phyloP scores from a whole-genome alignment of 2,797 vertebrate species.

The Protonibea diacanthus region DNA sequence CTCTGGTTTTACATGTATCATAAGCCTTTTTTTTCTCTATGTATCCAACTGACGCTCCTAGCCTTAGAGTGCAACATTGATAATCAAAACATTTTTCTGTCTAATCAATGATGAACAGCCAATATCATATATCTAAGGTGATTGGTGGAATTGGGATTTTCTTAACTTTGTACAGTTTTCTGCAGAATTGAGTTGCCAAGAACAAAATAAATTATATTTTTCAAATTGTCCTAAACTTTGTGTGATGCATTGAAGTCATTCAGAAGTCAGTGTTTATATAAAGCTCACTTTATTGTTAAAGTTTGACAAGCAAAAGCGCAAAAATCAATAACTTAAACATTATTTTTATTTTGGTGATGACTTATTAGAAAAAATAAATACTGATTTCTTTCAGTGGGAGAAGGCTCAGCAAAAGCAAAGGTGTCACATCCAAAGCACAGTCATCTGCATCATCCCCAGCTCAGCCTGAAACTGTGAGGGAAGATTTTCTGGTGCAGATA shows the following conservation, averaged over 20 bases:
- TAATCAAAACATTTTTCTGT: constrained; percentile 58
- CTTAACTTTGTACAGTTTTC: constrained; percentile 82
- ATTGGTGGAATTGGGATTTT: constrained; percentile 75
- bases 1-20: constrained; percentile 78
- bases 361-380: constrained; percentile 56
- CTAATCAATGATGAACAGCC: constrained; percentile 33
- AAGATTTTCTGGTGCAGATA: constrained; percentile 94
- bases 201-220: constrained; percentile 87
- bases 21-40: constrained; percentile 75
- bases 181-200: constrained; percentile 63
- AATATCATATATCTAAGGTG: constrained; percentile 64
- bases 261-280: constrained; percentile 3
- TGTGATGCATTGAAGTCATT: constrained; percentile 24
- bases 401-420: background rate
- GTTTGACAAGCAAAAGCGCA: constrained; percentile 16
- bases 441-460: constrained; percentile 75
- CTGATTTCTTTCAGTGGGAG: background rate
- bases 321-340: constrained; percentile 41
- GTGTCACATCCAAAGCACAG: background rate
- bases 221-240: constrained; percentile 52
- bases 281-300: constrained; percentile 67
- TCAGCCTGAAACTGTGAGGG: constrained; percentile 83
- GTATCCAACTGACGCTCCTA: constrained; percentile 80
- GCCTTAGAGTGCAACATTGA: constrained; percentile 36
- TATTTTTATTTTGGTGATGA: background rate